phyloP scores from a whole-genome alignment of 2,113 vertebrate genomes.

The Microcebus jonahi region DNA sequence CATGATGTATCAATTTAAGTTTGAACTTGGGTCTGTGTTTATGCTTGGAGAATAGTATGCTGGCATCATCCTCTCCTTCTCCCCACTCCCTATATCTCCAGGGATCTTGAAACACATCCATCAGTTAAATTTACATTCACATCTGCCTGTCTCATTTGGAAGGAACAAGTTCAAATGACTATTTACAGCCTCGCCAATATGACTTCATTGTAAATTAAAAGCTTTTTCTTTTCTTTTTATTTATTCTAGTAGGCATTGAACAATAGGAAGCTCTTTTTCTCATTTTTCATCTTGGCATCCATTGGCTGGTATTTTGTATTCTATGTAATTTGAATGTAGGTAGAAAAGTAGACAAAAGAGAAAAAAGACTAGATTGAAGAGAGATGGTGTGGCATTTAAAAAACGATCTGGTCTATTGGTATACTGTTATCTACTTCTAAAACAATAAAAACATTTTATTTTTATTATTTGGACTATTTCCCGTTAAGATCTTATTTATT shows the following conservation, averaged over 20 bases:
- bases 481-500: background rate
- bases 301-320: conserved; percentile 8
- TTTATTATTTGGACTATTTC: conserved; percentile 43
- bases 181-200: conserved; percentile 5
- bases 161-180: conserved; percentile 17
- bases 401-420: background rate
- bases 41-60: conserved; percentile 7
- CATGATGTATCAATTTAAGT: background rate
- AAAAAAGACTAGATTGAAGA: background rate
- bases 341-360: background rate
- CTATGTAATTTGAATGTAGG: conserved; percentile 29
- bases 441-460: background rate
- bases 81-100: background rate
- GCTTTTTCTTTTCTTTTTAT: background rate
- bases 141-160: conserved; percentile 27
- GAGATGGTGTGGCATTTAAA: background rate
- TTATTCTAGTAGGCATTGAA: conserved; percentile 27
- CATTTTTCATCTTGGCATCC: conserved; percentile 27
- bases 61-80: background rate
- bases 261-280: background rate
- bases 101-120: conserved; percentile 9
- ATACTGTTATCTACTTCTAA: background rate
- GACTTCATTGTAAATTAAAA: conserved; percentile 15
- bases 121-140: conserved; percentile 5
- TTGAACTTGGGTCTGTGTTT: conserved; percentile 14